Evolutionary conservation across 2,888 invertebrate genomes (phyloP), one percentile per base, ranked within the genome.

Genomic region (Aromia moschata): DNA sequence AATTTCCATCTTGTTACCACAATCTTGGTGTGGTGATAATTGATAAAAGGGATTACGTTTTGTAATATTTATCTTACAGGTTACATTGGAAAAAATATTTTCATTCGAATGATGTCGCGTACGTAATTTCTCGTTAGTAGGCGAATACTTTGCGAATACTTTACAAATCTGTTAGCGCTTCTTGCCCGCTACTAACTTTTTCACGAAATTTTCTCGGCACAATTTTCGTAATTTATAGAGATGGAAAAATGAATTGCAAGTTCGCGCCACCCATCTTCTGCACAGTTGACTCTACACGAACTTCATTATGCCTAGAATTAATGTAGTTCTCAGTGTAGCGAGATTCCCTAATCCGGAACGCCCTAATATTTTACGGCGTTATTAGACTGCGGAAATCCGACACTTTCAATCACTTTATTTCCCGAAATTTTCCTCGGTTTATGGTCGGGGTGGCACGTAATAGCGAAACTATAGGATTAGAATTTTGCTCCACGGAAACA

Each of bases 401-500:
- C 25, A 12, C 25, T 43, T 43, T 20, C 43, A 43, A 25, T 25
- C 12, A 12, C 43, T 43, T 25, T 12, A 43, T 43, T 43, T 33
- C 33, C 33, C 33, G 11, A 33, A 33, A 25, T 25, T 7, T 25
- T 7, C 25, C 25, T 7, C 25, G 25, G 3, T 25, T 17, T 17
- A 40, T 17, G 2, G 17, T 4, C 17, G n/a, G 10, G 2, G 11
- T 4, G 1, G n/a, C n/a, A 17, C 11, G 11, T 25, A 43, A 43
- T 43, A 18, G 12, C 11, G 25, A 43, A 43, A n/a, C 18, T 43
- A 43, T 43, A 43, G 18, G n/a, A n/a, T n/a, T n/a, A n/a, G n/a
- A n/a, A n/a, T n/a, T n/a, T n/a, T n/a, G n/a, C n/a, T n/a, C n/a
- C n/a, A n/a, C n/a, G n/a, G n/a, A n/a, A n/a, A n/a, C n/a, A n/a